These are phyloP conservation scores for Gavia stellata DNA, from an alignment of 2,113 vertebrate species.

Conservation along the genomic window DNA sequence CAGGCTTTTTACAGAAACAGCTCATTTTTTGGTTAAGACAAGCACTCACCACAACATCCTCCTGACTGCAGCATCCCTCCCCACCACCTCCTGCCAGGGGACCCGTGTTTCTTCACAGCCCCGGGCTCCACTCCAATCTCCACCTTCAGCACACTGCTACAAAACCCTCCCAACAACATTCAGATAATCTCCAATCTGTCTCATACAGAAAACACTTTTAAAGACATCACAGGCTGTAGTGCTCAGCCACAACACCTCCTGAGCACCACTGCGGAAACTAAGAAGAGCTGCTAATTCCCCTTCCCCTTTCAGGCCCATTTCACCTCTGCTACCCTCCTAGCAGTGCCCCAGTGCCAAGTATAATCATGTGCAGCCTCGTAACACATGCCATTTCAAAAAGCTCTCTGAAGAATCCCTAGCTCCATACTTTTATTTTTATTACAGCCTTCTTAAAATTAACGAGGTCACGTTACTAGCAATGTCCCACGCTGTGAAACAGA, in stretches of 20 bases:
- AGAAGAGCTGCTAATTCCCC: background rate
- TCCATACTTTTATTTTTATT: background rate
- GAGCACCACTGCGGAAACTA: background rate
- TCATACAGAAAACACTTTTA: background rate
- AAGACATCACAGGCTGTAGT: background rate
- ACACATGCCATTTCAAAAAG: background rate
- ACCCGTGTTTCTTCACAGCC: background rate
- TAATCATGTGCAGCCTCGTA: rapidly evolving
- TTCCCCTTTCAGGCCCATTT: background rate
- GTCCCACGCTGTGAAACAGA: background rate
- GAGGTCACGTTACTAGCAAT: rapidly evolving
- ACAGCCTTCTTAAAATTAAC: background rate
- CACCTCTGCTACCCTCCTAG: background rate
- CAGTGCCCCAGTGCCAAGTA: background rate
- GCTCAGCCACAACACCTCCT: background rate
- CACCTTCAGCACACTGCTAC: background rate
- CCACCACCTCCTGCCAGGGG: background rate
- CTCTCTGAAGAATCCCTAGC: background rate
- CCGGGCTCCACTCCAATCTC: background rate
- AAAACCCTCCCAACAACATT: background rate
- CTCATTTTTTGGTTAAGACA: background rate
- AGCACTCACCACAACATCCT: background rate
- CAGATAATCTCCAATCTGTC: background rate
- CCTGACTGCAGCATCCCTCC: background rate
- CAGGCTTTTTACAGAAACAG: background rate